phyloP scores from a whole-genome alignment of 1,140 invertebrate genomes.

The Zaprionus kolodkinae region DNA sequence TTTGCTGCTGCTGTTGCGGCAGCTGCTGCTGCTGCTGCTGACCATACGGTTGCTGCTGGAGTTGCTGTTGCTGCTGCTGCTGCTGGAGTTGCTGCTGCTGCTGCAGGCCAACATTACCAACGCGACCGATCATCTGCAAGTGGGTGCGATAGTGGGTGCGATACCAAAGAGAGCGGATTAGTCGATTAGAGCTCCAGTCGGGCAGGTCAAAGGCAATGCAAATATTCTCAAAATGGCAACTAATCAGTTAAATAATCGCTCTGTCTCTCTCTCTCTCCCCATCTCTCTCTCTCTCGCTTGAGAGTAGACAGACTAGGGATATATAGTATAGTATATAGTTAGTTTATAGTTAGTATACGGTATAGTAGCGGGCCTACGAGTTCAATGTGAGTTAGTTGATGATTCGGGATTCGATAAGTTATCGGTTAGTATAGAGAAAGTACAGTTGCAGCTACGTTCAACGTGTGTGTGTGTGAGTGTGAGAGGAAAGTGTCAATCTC shows the following conservation, averaged over 20 bases:
- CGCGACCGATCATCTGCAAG: constrained; percentile 86
- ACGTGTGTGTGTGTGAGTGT: neutral
- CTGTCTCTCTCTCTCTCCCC: constrained; percentile 1
- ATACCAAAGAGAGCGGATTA: constrained; percentile 61
- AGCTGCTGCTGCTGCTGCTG: constrained; percentile 82
- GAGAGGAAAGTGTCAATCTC: neutral
- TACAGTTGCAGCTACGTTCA: constrained; percentile 3
- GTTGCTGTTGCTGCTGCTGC: constrained; percentile 78
- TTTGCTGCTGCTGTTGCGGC: constrained; percentile 69
- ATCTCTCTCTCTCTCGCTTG: neutral
- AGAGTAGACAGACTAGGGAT: constrained; percentile 2
- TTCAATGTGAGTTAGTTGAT: constrained; percentile 7
- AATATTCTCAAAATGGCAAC: constrained; percentile 64
- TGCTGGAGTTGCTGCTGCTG: constrained; percentile 83
- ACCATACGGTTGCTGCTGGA: constrained; percentile 69
- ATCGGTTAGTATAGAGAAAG: constrained; percentile 1
- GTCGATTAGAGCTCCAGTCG: constrained; percentile 45
- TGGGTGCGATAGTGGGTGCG: constrained; percentile 46
- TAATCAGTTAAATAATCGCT: constrained; percentile 66
- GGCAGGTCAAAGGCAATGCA: constrained; percentile 23
- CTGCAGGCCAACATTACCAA: constrained; percentile 87
- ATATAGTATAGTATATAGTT: constrained; percentile 9
- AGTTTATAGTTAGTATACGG: neutral
- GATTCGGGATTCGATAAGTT: neutral
- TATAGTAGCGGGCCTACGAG: constrained; percentile 4